A percentile compares a stretch with the other conserved stretches of the same genome.
Conservation (phyloP, 2,113 vertebrate genomes). For the Turdus rufiventris region DNA sequence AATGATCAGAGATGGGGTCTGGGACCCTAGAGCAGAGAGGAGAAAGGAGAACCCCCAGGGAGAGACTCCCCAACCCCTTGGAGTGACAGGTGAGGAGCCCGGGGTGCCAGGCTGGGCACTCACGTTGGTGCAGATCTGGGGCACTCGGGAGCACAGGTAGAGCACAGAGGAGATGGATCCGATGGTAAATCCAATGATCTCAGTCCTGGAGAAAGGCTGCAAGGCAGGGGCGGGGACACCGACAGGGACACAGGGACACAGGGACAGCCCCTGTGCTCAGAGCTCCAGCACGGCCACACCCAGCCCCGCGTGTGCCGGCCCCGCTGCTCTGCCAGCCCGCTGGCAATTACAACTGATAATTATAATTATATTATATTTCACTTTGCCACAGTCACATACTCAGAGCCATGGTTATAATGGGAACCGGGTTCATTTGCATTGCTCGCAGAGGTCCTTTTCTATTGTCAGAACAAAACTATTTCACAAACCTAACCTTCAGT, state of each 20-base stretch:
- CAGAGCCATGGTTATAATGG: background rate
- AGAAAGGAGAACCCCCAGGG: background rate
- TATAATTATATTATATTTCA: too few relatives aligned
- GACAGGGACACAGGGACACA: background rate
- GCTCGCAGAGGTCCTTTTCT: background rate
- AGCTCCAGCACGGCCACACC: background rate
- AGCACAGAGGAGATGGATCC: constrained; percentile 88
- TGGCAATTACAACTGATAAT: background rate
- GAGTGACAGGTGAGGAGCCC: fast-evolving
- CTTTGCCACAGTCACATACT: background rate
- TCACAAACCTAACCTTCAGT: background rate
- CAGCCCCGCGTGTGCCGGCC: background rate
- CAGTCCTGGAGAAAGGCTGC: constrained; percentile 80
- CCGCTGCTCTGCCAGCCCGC: background rate
- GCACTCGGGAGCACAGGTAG: constrained; percentile 87
- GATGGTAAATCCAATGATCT: constrained; percentile 84
- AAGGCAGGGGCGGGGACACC: background rate
- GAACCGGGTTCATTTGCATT: background rate
- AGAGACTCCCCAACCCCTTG: background rate
- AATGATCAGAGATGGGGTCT: background rate
- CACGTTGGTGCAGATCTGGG: constrained; percentile 93
- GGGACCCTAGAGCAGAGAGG: background rate
- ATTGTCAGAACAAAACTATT: background rate
- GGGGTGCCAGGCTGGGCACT: constrained; percentile 6
- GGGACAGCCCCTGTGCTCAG: background rate